Evolutionary conservation across 2,888 invertebrate species (phyloP), one percentile per base, ranked within the genome.

Genomic region (Nomada hirtipes): DNA sequence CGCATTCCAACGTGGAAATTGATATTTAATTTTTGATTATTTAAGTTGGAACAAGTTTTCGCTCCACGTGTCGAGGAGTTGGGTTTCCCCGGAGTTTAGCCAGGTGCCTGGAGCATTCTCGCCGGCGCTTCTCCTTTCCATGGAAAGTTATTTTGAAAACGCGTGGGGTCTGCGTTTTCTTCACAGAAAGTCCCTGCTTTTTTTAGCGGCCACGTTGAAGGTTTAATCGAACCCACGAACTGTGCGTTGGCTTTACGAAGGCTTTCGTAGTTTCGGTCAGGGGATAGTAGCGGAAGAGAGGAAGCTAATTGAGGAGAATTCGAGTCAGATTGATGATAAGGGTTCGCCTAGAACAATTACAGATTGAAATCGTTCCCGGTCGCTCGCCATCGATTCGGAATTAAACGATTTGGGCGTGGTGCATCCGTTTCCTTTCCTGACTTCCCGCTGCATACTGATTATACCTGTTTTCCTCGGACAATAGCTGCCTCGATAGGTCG

Each of bases 321-420:
- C 13, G 55, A 63, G 47, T 26, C 47, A 50, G 65, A 79, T 78
- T 29, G 63, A 79, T n/a, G 79, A 67, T 65, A 61, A 73, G 44
- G 83, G 86, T 76, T 79, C 83, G 88, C 86, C 86, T 68, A 79
- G 84, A 76, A 72, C 79, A 88, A 88, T 91, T 89, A 90, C 79
- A 52, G 78, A 83, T 88, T 83, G 84, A 84, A 86, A 91, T 88
- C 80, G 86, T 89, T 87, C 85, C 86, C 57, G 77, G 77, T 85
- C 79, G 80, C 75, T 72, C 36, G 60, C 55, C 70, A 86, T 89
- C 84, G 82, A 90, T 87, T 80, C 67, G 64, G 83, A 71, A 83
- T 86, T 82, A 88, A 88, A 88, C 84, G 83, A 82, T 79, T 79
- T 81, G 86, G 89, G 89, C 83, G 89, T 83, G 89, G 89, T 87